phyloP scores from a whole-genome alignment of 1,140 invertebrate species.

The Drosophila truncata region DNA sequence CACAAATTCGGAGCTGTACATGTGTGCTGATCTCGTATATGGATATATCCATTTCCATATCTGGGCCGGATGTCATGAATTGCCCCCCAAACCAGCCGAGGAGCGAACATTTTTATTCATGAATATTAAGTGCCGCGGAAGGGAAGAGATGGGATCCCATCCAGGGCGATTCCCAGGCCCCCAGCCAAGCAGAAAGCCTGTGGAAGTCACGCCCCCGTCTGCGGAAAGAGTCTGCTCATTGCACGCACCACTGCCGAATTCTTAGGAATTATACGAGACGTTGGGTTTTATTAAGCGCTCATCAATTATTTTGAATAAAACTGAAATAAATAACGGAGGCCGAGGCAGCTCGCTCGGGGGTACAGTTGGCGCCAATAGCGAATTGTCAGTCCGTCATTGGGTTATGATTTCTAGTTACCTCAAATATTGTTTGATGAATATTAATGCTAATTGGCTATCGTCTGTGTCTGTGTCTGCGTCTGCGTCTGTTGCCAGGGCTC shows the following conservation, averaged over 20 bases:
- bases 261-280: conserved; percentile 80
- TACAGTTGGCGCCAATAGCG: conserved; percentile 69
- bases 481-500: conserved; percentile 60
- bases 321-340: conserved; percentile 58
- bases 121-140: conserved; percentile 67
- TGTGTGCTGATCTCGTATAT: conserved; percentile 24
- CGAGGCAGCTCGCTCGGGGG: conserved; percentile 31
- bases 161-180: conserved; percentile 63
- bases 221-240: conserved; percentile 49
- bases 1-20: conserved; percentile 23
- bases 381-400: conserved; percentile 22
- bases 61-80: conserved; percentile 76
- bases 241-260: conserved; percentile 73
- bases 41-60: conserved; percentile 58
- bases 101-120: conserved; percentile 51
- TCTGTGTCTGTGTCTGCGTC: conserved; percentile 16
- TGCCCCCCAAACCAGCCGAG: conserved; percentile 40
- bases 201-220: conserved; percentile 46
- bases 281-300: conserved; percentile 83
- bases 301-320: conserved; percentile 74
- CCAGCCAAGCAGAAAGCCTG: conserved; percentile 77
- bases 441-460: conserved; percentile 65
- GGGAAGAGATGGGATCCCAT: conserved; percentile 13
- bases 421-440: conserved; percentile 59
- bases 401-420: conserved; percentile 72